Evolutionary conservation across 1,140 invertebrate genomes (phyloP).

Genomic region (Harlomillsia oculata): DNA sequence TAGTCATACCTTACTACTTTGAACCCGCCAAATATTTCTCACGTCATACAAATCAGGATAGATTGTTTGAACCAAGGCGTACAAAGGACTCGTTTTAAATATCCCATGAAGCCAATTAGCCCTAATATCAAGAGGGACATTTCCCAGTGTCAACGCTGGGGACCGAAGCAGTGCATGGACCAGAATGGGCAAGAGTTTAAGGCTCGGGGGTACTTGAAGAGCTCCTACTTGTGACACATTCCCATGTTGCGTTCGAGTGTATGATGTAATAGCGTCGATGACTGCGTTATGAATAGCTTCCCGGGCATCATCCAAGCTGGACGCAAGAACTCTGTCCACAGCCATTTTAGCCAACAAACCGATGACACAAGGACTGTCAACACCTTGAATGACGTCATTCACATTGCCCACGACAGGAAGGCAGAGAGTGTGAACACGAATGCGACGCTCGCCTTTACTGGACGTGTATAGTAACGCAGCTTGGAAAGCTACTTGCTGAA

Average conservation of each 20-base stretch:
- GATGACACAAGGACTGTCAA: slow-evolving; percentile 92
- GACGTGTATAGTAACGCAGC: slow-evolving; percentile 95
- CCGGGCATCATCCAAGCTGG: slow-evolving; percentile 79
- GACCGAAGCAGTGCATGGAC: slow-evolving; percentile 78
- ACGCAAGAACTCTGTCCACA: slow-evolving; percentile 78
- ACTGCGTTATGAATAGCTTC: slow-evolving; percentile 94
- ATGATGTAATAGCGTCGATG: slow-evolving; percentile 79
- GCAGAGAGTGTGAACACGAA: slow-evolving; percentile 94
- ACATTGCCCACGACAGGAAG: slow-evolving; percentile 77
- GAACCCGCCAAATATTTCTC: slow-evolving; percentile 60
- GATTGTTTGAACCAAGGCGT: slow-evolving; percentile 68
- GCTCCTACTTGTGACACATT: slow-evolving; percentile 49
- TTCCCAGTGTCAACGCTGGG: too few relatives aligned
- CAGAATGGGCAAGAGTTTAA: slow-evolving; percentile 77
- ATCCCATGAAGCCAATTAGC: too few relatives aligned
- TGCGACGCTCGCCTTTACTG: slow-evolving; percentile 70
- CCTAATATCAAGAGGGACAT: too few relatives aligned
- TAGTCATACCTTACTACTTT: slow-evolving; percentile 41
- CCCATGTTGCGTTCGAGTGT: slow-evolving; percentile 60
- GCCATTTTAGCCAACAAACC: slow-evolving; percentile 93
- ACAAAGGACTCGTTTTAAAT: slow-evolving; percentile 74
- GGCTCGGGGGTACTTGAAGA: slow-evolving; percentile 60
- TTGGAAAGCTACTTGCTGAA: slow-evolving; percentile 89
- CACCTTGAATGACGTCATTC: slow-evolving; percentile 74
- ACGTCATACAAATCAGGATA: slow-evolving; percentile 92